Evolutionary conservation across 1,140 invertebrate species (phyloP).

Genomic region (Caerostris darwini): DNA sequence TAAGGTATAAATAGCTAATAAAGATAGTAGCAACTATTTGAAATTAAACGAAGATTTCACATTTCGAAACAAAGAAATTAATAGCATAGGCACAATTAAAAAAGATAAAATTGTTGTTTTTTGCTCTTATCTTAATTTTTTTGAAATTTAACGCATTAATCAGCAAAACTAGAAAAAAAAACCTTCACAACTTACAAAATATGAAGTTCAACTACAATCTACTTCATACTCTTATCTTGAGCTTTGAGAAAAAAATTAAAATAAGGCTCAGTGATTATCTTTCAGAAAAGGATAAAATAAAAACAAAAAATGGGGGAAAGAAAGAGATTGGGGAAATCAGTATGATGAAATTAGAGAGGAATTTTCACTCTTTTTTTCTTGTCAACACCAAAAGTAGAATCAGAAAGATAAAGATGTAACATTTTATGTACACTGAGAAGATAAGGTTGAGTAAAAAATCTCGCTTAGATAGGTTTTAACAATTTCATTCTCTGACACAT

Average conservation of each 20-base stretch:
- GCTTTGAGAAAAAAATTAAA: not conserved
- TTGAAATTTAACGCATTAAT: not conserved
- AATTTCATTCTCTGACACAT: not conserved
- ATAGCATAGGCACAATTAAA: too few species aligned
- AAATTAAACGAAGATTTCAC: too few species aligned
- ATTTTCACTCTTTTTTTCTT: not conserved
- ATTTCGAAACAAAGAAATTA: too few species aligned
- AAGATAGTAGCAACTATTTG: too few species aligned
- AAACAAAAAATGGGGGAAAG: not conserved
- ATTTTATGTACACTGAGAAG: not conserved
- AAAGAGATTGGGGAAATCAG: not conserved
- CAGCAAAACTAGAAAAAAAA: not conserved
- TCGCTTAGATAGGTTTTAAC: not conserved
- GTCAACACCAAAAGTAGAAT: not conserved
- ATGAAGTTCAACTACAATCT: not conserved
- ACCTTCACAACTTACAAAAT: not conserved
- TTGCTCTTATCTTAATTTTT: too few species aligned
- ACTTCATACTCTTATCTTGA: not conserved
- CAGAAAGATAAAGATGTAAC: not conserved
- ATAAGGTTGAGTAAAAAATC: not conserved
- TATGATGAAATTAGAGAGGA: not conserved
- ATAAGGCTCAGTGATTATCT: not conserved
- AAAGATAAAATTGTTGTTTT: too few species aligned
- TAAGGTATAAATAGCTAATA: too few species aligned
- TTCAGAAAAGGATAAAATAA: conserved; percentile 8